A percentile compares a stretch with the other conserved stretches of the same genome.
phyloP scores from a whole-genome alignment of 2,888 invertebrate genomes.

The Ennomos erosarius region DNA sequence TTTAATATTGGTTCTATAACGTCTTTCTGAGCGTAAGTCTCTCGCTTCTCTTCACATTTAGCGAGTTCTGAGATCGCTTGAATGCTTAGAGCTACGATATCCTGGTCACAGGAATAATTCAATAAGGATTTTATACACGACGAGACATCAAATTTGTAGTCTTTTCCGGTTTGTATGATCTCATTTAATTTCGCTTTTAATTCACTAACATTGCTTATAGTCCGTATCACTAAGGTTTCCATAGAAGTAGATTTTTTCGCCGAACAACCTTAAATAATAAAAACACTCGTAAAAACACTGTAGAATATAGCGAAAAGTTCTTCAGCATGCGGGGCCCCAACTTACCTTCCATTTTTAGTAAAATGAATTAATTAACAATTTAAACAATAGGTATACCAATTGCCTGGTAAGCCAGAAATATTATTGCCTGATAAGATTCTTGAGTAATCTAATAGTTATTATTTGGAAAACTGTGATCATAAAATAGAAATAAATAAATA shows the following conservation, averaged over 20 bases:
- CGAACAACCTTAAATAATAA: slow-evolving; percentile 61
- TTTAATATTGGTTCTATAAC: slow-evolving; percentile 86
- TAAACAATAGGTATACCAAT: too few species aligned
- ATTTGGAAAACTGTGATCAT: too few species aligned
- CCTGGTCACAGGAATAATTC: slow-evolving; percentile 67
- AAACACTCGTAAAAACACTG: too few species aligned
- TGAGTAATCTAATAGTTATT: too few species aligned
- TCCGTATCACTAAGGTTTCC: slow-evolving; percentile 72
- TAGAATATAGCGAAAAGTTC: neutral
- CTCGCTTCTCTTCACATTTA: slow-evolving; percentile 91
- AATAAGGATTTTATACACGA: slow-evolving; percentile 74
- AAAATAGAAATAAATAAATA: too few species aligned
- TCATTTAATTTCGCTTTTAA: slow-evolving; percentile 76
- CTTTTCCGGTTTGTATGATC: slow-evolving; percentile 74
- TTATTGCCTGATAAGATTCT: too few species aligned
- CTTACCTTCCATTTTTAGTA: slow-evolving; percentile 57
- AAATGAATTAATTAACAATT: neutral
- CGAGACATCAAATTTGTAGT: slow-evolving; percentile 77
- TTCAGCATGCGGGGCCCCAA: neutral
- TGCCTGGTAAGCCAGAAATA: too few species aligned
- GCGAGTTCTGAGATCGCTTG: slow-evolving; percentile 93
- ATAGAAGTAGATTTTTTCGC: slow-evolving; percentile 72
- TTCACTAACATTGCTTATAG: slow-evolving; percentile 69
- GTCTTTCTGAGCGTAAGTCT: slow-evolving; percentile 87
- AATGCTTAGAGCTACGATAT: slow-evolving; percentile 84